A percentile compares a stretch with the other conserved stretches of the same genome.
Conservation (phyloP, 2,888 invertebrate genomes). For the Noctua fimbriata region DNA sequence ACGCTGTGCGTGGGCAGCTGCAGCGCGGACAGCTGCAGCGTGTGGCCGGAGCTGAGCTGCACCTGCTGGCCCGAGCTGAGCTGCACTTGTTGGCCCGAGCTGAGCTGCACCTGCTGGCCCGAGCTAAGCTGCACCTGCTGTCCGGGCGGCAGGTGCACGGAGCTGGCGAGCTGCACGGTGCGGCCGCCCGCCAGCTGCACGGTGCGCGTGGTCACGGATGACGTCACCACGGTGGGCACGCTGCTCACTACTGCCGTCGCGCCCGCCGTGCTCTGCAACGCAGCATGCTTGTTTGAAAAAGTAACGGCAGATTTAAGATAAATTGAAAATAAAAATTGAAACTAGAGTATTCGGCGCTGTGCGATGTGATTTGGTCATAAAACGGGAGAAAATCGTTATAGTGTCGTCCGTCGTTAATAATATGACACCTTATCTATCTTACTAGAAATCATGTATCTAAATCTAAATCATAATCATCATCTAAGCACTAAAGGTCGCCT, state of each 20-base stretch:
- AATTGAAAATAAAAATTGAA: neutral
- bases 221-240: constrained; percentile 73
- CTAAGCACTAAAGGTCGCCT: neutral
- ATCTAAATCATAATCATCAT: too few relatives aligned
- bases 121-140: constrained; percentile 72
- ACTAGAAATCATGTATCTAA: too few relatives aligned
- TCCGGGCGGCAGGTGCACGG: constrained; percentile 78
- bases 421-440: neutral
- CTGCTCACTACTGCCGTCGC: constrained; percentile 79
- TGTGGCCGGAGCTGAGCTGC: constrained; percentile 76
- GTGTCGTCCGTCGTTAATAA: neutral
- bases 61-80: constrained; percentile 76
- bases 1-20: constrained; percentile 84
- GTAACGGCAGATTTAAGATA: neutral
- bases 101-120: constrained; percentile 64
- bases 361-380: neutral
- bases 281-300: neutral
- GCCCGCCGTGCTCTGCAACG: constrained; percentile 76
- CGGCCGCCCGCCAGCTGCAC: constrained; percentile 84
- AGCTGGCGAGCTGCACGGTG: constrained; percentile 84
- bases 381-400: neutral
- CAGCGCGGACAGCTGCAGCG: constrained; percentile 80
- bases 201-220: constrained; percentile 77
- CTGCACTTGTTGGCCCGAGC: constrained; percentile 71
- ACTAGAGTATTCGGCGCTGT: neutral